phyloP scores from a whole-genome alignment of 1,140 invertebrate species.

The Oppia nitens region DNA sequence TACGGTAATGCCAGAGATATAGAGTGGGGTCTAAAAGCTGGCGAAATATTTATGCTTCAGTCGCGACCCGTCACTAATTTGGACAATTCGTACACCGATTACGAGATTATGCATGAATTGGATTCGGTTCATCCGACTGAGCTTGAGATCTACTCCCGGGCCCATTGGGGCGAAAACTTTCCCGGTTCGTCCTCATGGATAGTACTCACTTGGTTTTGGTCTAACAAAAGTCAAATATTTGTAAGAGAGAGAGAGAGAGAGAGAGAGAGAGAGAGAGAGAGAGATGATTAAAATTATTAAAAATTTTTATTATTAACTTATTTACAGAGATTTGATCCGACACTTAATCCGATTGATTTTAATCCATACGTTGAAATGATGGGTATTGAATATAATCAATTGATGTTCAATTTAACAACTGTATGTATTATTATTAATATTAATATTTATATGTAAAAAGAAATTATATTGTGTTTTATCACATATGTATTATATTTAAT shows the following conservation, averaged over 20 bases:
- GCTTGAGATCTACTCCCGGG: constrained; percentile 17
- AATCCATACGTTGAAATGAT: not conserved
- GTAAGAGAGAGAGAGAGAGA: too few species aligned
- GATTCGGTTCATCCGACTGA: constrained; percentile 11
- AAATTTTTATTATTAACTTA: too few species aligned
- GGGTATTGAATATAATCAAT: constrained; percentile 1
- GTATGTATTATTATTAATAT: too few species aligned
- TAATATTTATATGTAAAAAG: too few species aligned
- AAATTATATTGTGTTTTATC: too few species aligned
- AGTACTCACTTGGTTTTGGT: not conserved
- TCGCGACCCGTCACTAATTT: constrained; percentile 18
- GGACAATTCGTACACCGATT: constrained; percentile 9
- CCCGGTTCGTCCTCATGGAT: constrained; percentile 5
- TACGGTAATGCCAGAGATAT: constrained; percentile 16
- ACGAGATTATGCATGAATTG: constrained; percentile 19
- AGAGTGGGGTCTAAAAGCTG: constrained; percentile 19
- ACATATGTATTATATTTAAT: too few species aligned
- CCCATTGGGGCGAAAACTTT: constrained; percentile 17
- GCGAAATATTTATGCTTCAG: constrained; percentile 13
- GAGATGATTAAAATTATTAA: too few species aligned
- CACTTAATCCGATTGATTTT: not conserved
- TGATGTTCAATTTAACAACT: constrained; percentile 9
- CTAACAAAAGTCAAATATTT: too few species aligned
- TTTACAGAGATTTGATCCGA: too few species aligned
- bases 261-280: too few species aligned